Base-by-base conservation (phyloP, 2,888 invertebrate species). In the Cryptocheilus praepositus region DNA sequence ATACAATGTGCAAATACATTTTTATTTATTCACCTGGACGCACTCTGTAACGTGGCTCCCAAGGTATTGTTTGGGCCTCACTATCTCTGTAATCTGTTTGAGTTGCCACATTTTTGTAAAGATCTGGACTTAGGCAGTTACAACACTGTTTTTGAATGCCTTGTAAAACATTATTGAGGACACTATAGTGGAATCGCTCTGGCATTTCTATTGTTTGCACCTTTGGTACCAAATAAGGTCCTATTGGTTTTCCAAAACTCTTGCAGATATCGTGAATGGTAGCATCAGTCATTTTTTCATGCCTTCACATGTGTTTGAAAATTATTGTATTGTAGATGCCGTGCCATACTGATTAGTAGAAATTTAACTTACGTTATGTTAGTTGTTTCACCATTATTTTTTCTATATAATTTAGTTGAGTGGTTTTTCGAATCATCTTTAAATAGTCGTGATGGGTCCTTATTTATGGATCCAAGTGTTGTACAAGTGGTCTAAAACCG, bases 11-110 rank as follows among this genome's bases (percentile, higher is more conserved):
- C 11, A 36, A 53, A 19, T 44, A 52, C 46, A 44, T 87, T 63
- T 77, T 74, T 82, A 36, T 8, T 11, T 36, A 36, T 0, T 53
- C 72, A 84, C 86, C 82, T 75, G 73, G 53, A 64, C 63, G 54
- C 36, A 93, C 86, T 64, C 88, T 89, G 81, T 91, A 92, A 0
- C 91, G 90, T 0, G 95, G 94, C 72, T 95, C 93, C 93, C 95
- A 95, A 0, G 95, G 95, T 15, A 90, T 89, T 0, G 95, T 96
- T 88, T 95, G 95, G 0, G 93, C 92, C 73, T 94, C 94, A 0
- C 93, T 93, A 80, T 95, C 95, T 66, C 95, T 91, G 84, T 91
- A 95, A 64, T 92, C 86, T 0, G 95, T 95, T 89, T 95, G 95
- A 0, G 92, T 92, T 51, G 89, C 91, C 56, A 90, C 89, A 66